phyloP scores from a whole-genome alignment of 2,888 invertebrate genomes.

The Omphaloscelis lunosa region DNA sequence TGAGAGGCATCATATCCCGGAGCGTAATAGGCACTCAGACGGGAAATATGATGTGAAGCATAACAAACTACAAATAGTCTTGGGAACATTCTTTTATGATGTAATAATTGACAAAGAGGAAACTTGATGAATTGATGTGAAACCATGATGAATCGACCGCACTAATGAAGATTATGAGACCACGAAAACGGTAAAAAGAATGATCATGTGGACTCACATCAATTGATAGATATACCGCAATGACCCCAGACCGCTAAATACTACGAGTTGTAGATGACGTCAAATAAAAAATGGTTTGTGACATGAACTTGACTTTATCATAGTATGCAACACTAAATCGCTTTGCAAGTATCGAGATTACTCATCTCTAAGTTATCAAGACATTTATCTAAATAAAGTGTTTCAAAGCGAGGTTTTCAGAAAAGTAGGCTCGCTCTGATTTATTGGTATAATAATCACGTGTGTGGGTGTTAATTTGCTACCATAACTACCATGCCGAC shows the following conservation, averaged over 20 bases:
- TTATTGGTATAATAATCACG: slow-evolving; percentile 47
- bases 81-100: slow-evolving; percentile 84
- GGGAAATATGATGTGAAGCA: slow-evolving; percentile 80
- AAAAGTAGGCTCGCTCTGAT: slow-evolving; percentile 54
- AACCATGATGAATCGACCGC: slow-evolving; percentile 76
- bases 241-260: slow-evolving; percentile 38
- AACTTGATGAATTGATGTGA: slow-evolving; percentile 80
- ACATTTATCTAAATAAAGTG: slow-evolving; percentile 45
- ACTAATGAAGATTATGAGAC: slow-evolving; percentile 71
- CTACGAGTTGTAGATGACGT: slow-evolving; percentile 21
- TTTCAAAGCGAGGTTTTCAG: slow-evolving; percentile 38
- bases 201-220: slow-evolving; percentile 34
- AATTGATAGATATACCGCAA: slow-evolving; percentile 34
- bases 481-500: slow-evolving; percentile 37
- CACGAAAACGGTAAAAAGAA: slow-evolving; percentile 56
- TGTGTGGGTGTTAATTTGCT: slow-evolving; percentile 53
- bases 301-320: slow-evolving; percentile 32
- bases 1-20: slow-evolving; percentile 73
- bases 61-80: slow-evolving; percentile 76
- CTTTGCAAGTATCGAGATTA: slow-evolving; percentile 46
- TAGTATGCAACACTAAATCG: slow-evolving; percentile 30
- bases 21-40: slow-evolving; percentile 76
- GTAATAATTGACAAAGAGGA: slow-evolving; percentile 80
- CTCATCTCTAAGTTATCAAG: slow-evolving; percentile 39
- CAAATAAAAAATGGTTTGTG: slow-evolving; percentile 26